Percentiles rank a stretch among this genome's conserved stretches.
phyloP scores from a whole-genome alignment of 2,113 vertebrate genomes.

The Myotis lucifugus region DNA sequence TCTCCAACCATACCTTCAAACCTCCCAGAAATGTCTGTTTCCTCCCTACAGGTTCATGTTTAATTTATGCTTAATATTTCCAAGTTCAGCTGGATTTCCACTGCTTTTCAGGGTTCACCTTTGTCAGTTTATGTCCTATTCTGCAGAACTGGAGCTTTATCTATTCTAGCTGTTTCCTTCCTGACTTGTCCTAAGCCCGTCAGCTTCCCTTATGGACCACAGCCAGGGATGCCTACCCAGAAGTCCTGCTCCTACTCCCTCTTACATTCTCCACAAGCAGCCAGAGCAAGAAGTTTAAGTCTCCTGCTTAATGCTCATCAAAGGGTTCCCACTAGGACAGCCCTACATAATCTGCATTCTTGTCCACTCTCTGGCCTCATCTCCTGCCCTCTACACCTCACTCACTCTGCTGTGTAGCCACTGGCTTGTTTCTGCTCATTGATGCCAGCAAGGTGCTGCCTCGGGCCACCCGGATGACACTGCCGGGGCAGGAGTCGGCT shows the following conservation, averaged over 20 bases:
- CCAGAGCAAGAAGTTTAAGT: background rate
- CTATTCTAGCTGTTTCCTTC: background rate
- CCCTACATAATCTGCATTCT: accelerated
- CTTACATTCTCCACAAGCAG: background rate
- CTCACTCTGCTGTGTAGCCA: background rate
- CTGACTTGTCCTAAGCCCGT: background rate
- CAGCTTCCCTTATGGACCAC: background rate
- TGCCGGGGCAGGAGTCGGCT: background rate
- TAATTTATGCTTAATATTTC: background rate
- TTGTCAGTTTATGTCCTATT: background rate
- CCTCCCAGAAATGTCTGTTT: background rate
- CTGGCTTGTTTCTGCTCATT: background rate
- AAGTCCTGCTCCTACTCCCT: background rate
- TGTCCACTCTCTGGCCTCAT: background rate
- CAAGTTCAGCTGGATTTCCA: background rate
- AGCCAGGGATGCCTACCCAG: background rate
- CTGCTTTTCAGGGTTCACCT: background rate
- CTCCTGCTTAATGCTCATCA: background rate
- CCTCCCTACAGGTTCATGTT: background rate
- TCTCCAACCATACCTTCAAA: background rate
- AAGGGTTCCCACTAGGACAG: background rate
- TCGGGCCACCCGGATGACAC: accelerated
- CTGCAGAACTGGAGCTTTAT: background rate
- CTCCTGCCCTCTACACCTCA: background rate
- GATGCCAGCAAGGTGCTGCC: background rate